Evolutionary conservation across 2,888 invertebrate species (phyloP), one percentile per base, ranked within the genome.

Genomic region (Diarsia mendica): DNA sequence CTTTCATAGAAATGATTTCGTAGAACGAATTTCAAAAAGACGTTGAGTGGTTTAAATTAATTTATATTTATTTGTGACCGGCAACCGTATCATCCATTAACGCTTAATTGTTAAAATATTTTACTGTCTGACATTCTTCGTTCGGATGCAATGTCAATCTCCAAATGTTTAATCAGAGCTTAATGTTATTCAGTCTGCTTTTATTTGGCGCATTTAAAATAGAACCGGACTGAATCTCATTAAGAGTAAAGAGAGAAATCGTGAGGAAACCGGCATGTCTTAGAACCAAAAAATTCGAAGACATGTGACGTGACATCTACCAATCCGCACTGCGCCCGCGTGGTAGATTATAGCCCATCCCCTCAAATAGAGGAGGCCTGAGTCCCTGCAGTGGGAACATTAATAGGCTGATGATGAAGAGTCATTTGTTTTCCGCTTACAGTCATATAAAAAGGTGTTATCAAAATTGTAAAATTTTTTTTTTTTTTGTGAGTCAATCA

Each of bases 1-100:
- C 78, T 89, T 85, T 71, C 81, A 85, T 84, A 84, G 80, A 85
- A 90, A 84, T 86, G 83, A 85, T 89, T 88, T 39, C 8, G 8
- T 39, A 39, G 39, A 85, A 88, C 75, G 77, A 86, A 87, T 88
- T 87, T 77, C 72, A 69, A 83, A 87, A 86, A 87, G 75, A 87
- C 85, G 83, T 87, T 58, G 76, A 79, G 76, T 77, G 74, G 66
- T 64, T 72, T 79, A 84, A 88, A 87, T 89, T 85, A 85, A 85
- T 88, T 87, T 79, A 84, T 79, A 84, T 85, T 89, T 79, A 78
- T 83, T 84, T 69, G 61, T 72, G 77, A 68, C 69, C 20, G 33
- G 23, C 48, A 60, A 74, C 65, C 58, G 51, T 67, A 63, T 15
- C 18, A 15, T 55, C 23, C 61, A 49, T 71, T 48, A 74, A 64